Evolutionary conservation across 2,797 vertebrate genomes (phyloP).

Genomic region (Petrocephalus sullivani): DNA sequence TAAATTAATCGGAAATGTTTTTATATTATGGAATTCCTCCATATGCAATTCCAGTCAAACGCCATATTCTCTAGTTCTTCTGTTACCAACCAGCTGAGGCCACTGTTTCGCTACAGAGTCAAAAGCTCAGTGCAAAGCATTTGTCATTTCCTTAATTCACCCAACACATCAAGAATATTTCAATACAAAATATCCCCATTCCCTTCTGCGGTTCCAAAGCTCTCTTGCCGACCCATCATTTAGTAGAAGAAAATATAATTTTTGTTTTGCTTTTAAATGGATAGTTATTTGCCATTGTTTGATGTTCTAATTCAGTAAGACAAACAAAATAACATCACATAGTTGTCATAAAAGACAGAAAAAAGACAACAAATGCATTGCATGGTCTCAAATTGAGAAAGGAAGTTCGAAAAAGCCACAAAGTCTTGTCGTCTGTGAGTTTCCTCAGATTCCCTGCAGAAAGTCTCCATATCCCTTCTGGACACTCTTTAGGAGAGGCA

Average conservation of each 20-base stretch:
- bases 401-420: slow-evolving; percentile 1
- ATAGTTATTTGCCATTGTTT: slow-evolving; percentile 3
- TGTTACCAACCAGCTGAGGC: background rate
- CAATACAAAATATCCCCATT: background rate
- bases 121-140: background rate
- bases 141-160: background rate
- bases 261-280: background rate
- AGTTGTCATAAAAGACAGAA: background rate
- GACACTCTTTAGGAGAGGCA: background rate
- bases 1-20: background rate
- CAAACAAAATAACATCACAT: background rate
- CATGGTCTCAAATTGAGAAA: slow-evolving; percentile 17
- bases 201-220: background rate
- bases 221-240: background rate
- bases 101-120: background rate
- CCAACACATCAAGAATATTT: background rate
- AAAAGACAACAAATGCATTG: slow-evolving; percentile 7
- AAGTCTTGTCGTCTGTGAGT: background rate
- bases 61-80: background rate
- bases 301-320: background rate
- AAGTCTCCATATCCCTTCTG: background rate
- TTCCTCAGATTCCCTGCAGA: background rate
- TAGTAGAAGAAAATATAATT: background rate
- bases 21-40: background rate
- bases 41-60: background rate